Conservation (phyloP, 2,888 invertebrate species). For the Drosophila infuscata region DNA sequence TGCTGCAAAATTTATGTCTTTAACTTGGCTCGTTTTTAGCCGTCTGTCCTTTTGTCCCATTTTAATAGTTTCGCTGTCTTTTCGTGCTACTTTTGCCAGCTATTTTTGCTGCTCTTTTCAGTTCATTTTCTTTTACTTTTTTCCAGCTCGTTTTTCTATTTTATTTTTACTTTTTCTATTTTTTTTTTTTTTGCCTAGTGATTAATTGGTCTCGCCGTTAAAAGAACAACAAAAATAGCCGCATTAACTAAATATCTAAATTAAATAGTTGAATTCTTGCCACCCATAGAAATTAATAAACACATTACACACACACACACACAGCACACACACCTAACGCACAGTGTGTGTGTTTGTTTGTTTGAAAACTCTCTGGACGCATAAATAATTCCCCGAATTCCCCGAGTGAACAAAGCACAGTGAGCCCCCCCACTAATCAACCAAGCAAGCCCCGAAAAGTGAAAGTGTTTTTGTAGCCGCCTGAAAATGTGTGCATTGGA, state of each 20-base stretch:
- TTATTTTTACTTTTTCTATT: slow-evolving; percentile 5
- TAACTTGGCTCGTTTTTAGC: slow-evolving; percentile 59
- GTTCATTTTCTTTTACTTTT: not conserved
- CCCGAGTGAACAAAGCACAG: slow-evolving; percentile 4
- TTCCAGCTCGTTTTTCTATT: not conserved
- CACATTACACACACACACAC: slow-evolving; percentile 47
- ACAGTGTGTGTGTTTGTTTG: slow-evolving; percentile 24
- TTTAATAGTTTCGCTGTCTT: slow-evolving; percentile 69
- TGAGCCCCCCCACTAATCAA: not conserved
- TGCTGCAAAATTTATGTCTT: slow-evolving; percentile 82
- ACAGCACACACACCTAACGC: not conserved
- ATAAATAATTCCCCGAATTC: slow-evolving; percentile 49
- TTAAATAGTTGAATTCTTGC: slow-evolving; percentile 74
- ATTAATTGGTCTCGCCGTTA: slow-evolving; percentile 68
- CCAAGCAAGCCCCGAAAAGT: slow-evolving; percentile 17
- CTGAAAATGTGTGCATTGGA: slow-evolving; percentile 68
- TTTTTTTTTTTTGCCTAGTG: slow-evolving; percentile 61
- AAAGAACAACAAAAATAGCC: slow-evolving; percentile 32
- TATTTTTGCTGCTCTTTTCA: not conserved
- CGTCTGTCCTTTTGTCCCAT: slow-evolving; percentile 22
- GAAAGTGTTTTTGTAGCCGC: slow-evolving; percentile 55
- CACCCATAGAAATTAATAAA: slow-evolving; percentile 76
- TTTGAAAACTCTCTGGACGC: slow-evolving; percentile 17
- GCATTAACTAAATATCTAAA: slow-evolving; percentile 54
- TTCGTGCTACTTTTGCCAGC: not conserved